A percentile compares a stretch with the other conserved stretches of the same genome.
Evolutionary conservation across 2,797 vertebrate species (phyloP).

Genomic region (Alosa sapidissima): DNA sequence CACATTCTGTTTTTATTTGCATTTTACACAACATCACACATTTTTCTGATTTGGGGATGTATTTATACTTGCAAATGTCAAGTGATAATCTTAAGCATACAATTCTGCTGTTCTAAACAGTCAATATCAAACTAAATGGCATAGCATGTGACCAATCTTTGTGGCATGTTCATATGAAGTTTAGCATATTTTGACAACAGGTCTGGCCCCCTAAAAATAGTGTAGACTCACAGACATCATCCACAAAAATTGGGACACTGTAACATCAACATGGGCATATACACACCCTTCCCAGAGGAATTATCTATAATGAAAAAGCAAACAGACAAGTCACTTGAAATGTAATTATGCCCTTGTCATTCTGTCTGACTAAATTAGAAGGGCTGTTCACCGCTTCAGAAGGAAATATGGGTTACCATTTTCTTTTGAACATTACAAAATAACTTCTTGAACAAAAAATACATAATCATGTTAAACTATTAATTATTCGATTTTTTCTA

Average conservation of each 20-base stretch:
- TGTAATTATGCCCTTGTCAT: constrained; percentile 20
- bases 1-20: no score
- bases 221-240: not conserved
- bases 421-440: not conserved
- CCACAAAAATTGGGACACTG: not conserved
- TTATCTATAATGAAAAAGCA: constrained; percentile 18
- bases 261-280: not conserved
- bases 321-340: constrained; percentile 4
- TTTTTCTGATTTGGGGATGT: no score
- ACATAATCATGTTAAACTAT: no score
- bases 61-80: no score
- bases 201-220: not conserved
- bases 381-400: not conserved
- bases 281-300: not conserved
- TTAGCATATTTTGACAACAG: not conserved
- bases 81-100: no score
- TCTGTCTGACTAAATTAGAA: constrained; percentile 3
- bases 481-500: no score
- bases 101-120: not conserved
- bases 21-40: no score
- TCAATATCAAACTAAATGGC: not conserved
- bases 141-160: not conserved
- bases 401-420: not conserved
- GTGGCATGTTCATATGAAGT: no score
- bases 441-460: no score